Evolutionary conservation across 2,113 vertebrate species (phyloP).

Genomic region (Dicrurus megarhynchus): DNA sequence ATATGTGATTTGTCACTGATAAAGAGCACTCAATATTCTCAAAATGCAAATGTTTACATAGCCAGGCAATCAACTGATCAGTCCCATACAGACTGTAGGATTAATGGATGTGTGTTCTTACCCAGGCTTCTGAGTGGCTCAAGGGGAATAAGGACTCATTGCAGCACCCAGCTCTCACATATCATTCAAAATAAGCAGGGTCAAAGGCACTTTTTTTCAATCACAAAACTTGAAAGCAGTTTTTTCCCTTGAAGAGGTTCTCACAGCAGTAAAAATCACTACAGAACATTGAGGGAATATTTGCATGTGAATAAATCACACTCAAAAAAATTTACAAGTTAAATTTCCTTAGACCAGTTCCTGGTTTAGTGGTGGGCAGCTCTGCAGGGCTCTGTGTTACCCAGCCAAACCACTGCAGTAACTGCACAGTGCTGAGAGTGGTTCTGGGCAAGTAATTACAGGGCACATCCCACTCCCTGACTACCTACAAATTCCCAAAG

Average conservation of each 20-base stretch:
- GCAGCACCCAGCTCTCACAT: not conserved
- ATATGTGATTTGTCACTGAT: not conserved
- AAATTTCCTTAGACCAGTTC: not conserved
- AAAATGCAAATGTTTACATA: conserved; percentile 11
- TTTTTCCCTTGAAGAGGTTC: not conserved
- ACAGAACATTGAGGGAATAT: not conserved
- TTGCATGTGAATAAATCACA: not conserved
- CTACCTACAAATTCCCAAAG: not conserved
- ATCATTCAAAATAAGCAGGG: not conserved
- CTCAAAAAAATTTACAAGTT: not conserved
- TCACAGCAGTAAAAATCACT: not conserved
- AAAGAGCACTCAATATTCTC: not conserved
- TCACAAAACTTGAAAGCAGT: not conserved
- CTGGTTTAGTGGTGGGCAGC: not conserved
- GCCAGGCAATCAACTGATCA: not conserved
- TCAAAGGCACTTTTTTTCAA: not conserved
- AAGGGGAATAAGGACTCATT: not conserved
- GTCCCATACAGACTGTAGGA: not conserved
- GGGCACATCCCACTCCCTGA: not conserved
- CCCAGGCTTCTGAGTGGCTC: not conserved
- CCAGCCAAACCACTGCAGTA: not conserved
- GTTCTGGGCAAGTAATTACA: not conserved
- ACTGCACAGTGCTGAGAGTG: not conserved
- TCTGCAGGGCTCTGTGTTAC: not conserved
- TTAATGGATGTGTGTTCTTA: not conserved